These are phyloP conservation scores for Agonopterix heracliana DNA, from an alignment of 2,888 invertebrate species.

Conservation along the genomic window DNA sequence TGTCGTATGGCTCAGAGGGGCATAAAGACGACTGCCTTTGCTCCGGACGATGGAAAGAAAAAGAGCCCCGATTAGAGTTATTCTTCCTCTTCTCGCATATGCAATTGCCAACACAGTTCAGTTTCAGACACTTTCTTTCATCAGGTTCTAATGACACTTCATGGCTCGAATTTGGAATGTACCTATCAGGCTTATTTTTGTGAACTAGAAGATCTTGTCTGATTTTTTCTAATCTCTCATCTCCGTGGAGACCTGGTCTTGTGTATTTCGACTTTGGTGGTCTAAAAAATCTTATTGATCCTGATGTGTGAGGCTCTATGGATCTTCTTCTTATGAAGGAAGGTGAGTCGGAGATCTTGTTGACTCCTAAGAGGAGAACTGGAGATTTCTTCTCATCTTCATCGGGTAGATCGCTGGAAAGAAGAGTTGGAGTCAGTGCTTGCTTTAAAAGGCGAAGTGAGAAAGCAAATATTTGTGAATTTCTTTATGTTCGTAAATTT, in stretches of 20 bases:
- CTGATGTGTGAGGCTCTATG: constrained; percentile 51
- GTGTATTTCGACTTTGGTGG: constrained; percentile 67
- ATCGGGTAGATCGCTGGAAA: constrained; percentile 78
- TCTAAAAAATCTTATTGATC: constrained; percentile 62
- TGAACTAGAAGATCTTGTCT: constrained; percentile 62
- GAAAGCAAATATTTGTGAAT: not conserved
- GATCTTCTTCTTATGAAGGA: constrained; percentile 57
- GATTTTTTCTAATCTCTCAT: constrained; percentile 65
- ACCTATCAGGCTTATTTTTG: constrained; percentile 59
- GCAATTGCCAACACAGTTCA: constrained; percentile 60
- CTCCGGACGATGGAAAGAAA: constrained; percentile 63
- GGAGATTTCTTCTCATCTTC: constrained; percentile 76
- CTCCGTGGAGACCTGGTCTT: constrained; percentile 55
- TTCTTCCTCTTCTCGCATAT: constrained; percentile 54
- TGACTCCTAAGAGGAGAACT: constrained; percentile 78
- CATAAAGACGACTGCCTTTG: constrained; percentile 45
- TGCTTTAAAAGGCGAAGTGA: not conserved
- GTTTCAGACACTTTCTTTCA: constrained; percentile 30
- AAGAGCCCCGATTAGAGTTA: constrained; percentile 57
- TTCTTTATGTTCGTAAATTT: not conserved
- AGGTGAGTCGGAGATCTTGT: constrained; percentile 71
- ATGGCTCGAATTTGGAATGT: constrained; percentile 56
- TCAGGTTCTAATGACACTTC: constrained; percentile 51
- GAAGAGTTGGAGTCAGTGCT: not conserved
- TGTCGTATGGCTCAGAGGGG: constrained; percentile 46